Evolutionary conservation across 2,797 vertebrate species (phyloP).

Genomic region (Sternarchorhynchus goeldii): DNA sequence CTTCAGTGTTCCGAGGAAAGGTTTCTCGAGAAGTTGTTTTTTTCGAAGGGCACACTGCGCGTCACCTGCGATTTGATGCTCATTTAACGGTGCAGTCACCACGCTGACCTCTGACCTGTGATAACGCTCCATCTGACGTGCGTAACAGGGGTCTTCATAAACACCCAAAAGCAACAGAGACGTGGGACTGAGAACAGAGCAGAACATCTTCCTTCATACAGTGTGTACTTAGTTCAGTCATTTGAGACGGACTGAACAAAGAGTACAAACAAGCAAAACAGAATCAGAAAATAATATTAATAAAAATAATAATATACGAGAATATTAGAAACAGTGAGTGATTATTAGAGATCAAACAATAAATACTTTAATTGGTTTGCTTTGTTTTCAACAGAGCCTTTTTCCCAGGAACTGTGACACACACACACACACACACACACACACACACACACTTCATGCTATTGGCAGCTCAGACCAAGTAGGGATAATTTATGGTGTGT

Average conservation of each 20-base stretch:
- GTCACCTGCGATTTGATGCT: constrained; percentile 22
- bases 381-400: neutral
- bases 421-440: constrained; percentile 39
- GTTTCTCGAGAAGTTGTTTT: neutral
- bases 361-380: neutral
- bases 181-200: neutral
- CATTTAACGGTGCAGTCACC: constrained; percentile 30
- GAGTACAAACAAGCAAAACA: neutral
- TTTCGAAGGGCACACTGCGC: constrained; percentile 21
- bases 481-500: constrained; percentile 71
- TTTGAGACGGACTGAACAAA: neutral
- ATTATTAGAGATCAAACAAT: no score
- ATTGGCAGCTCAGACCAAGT: constrained; percentile 67
- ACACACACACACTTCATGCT: constrained; percentile 55
- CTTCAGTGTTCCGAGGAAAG: neutral
- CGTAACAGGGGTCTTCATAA: constrained; percentile 4
- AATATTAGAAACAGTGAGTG: no score
- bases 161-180: constrained; percentile 6
- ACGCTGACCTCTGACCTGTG: constrained; percentile 29
- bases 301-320: no score
- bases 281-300: no score
- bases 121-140: constrained; percentile 17
- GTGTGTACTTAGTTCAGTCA: neutral
- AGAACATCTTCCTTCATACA: constrained; percentile 2
- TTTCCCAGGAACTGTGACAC: constrained; percentile 35